Percentiles rank a stretch among this genome's conserved stretches.
Conservation (phyloP, 2,888 invertebrate genomes). For the Monochamus alternatus region DNA sequence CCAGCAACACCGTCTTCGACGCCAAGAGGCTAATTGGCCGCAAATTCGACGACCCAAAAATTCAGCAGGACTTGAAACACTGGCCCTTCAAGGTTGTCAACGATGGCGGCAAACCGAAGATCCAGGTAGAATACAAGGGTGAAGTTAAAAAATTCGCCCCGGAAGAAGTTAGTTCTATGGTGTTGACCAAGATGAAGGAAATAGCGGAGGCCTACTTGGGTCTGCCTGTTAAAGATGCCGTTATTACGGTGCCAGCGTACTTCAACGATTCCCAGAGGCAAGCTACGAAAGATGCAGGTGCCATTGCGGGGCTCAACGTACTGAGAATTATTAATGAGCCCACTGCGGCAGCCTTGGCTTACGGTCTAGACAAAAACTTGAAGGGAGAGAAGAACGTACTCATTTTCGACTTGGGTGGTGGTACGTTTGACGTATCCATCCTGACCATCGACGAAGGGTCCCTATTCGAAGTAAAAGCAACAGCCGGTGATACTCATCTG, state of each 20-base stretch:
- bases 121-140: slow-evolving; percentile 79
- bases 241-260: slow-evolving; percentile 59
- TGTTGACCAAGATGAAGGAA: slow-evolving; percentile 69
- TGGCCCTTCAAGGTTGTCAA: slow-evolving; percentile 87
- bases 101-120: slow-evolving; percentile 79
- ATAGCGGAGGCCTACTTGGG: slow-evolving; percentile 69
- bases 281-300: slow-evolving; percentile 87
- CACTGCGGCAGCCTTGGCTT: slow-evolving; percentile 56
- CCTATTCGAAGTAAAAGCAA: slow-evolving; percentile 88
- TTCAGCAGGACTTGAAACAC: slow-evolving; percentile 86
- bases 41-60: slow-evolving; percentile 82
- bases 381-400: slow-evolving; percentile 71
- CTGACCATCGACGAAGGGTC: slow-evolving; percentile 86
- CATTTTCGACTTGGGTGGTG: slow-evolving; percentile 78
- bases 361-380: slow-evolving; percentile 58
- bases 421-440: slow-evolving; percentile 88
- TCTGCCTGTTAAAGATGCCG: slow-evolving; percentile 74
- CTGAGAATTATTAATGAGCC: slow-evolving; percentile 88
- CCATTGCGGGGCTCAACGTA: slow-evolving; percentile 77
- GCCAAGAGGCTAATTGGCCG: slow-evolving; percentile 87
- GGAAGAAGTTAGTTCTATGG: slow-evolving; percentile 82
- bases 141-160: slow-evolving; percentile 78
- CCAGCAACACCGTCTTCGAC: slow-evolving; percentile 81
- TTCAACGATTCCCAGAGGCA: slow-evolving; percentile 81
- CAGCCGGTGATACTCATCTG: slow-evolving; percentile 88